Conservation (phyloP, 2,797 vertebrate genomes). For the Cossypha niveicapilla region DNA sequence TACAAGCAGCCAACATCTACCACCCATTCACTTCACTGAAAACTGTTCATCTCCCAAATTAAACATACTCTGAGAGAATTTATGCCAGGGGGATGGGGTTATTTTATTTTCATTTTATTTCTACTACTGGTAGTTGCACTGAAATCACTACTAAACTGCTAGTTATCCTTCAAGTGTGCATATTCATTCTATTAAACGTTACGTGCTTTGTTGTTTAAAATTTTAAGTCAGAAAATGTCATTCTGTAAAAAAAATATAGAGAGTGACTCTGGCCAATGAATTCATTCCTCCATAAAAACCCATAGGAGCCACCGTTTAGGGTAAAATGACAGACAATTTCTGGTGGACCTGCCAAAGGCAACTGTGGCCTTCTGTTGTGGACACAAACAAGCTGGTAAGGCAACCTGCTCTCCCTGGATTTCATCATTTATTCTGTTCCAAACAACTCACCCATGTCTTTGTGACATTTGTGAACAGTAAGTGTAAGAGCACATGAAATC, state of each 20-base stretch:
- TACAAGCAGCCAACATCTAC: neutral
- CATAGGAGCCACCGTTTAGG: neutral
- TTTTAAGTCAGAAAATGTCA: neutral
- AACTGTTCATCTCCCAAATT: neutral
- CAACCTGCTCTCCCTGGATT: constrained; percentile 5
- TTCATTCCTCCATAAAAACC: neutral
- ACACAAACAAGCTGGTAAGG: constrained; percentile 2
- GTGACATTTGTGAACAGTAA: neutral
- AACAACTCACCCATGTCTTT: neutral
- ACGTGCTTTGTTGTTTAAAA: neutral
- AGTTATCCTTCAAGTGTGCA: neutral
- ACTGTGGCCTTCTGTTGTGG: constrained; percentile 26
- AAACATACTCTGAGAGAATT: neutral
- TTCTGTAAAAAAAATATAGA: neutral
- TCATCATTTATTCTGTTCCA: neutral
- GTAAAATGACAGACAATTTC: neutral
- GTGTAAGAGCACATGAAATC: neutral
- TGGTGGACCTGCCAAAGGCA: neutral
- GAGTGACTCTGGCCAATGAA: neutral
- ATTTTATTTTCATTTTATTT: neutral
- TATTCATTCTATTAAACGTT: neutral
- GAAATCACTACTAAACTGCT: neutral
- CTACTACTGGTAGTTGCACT: neutral
- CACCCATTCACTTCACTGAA: neutral
- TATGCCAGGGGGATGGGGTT: neutral